These are phyloP conservation scores for Beris morrisii DNA, from an alignment of 2,888 invertebrate genomes.

Conservation along the genomic window DNA sequence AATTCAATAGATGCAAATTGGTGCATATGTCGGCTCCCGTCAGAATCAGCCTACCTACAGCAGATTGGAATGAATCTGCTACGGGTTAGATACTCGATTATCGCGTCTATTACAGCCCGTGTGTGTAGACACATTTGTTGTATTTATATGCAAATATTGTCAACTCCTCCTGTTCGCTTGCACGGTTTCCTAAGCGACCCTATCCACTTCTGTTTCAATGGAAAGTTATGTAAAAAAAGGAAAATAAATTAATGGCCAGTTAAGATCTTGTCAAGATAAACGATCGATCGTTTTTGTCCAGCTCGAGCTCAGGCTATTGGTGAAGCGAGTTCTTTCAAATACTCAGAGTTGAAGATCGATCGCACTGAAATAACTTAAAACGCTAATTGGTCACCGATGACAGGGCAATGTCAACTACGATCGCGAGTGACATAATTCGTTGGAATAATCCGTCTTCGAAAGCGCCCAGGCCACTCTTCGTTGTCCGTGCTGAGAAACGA, in stretches of 20 bases:
- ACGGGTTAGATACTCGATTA: too few relatives aligned
- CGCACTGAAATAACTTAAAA: constrained; percentile 36
- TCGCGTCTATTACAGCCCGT: too few relatives aligned
- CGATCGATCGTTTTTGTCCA: constrained; percentile 43
- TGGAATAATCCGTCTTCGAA: neutral
- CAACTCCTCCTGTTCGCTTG: too few relatives aligned
- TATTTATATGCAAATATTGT: too few relatives aligned
- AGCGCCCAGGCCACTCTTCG: neutral
- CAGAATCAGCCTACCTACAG: too few relatives aligned
- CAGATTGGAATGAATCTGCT: too few relatives aligned
- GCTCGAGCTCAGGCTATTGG: neutral
- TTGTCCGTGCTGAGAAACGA: neutral
- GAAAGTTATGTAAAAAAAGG: constrained; percentile 21
- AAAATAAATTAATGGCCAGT: constrained; percentile 44
- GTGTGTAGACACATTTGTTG: too few relatives aligned
- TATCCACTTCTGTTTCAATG: too few relatives aligned
- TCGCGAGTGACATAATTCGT: constrained; percentile 33
- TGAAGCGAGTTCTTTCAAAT: neutral
- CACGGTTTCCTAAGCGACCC: too few relatives aligned
- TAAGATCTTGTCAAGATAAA: constrained; percentile 49
- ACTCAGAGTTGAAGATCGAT: constrained; percentile 15
- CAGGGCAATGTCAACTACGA: constrained; percentile 33
- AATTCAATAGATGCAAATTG: constrained; percentile 36
- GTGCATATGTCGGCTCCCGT: constrained; percentile 23
- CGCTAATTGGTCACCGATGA: constrained; percentile 37